Conservation (phyloP, 2,113 vertebrate genomes). For the Amazona guildingii region DNA sequence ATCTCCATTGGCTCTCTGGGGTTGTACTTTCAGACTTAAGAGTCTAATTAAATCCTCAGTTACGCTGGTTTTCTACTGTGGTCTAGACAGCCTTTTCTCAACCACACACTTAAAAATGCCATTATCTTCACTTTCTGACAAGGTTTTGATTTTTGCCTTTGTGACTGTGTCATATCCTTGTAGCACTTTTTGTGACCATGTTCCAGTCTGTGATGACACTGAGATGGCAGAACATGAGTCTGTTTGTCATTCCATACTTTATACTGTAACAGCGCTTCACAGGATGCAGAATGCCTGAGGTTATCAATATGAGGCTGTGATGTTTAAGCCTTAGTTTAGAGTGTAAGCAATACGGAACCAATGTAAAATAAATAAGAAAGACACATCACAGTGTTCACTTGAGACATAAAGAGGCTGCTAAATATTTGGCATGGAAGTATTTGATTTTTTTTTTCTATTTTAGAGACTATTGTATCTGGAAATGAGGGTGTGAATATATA, state of each 20-base stretch:
- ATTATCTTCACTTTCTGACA: not conserved
- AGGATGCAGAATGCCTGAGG: not conserved
- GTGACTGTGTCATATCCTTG: not conserved
- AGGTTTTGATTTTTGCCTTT: not conserved
- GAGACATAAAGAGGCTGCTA: not conserved
- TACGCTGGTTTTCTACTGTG: not conserved
- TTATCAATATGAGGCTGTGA: not conserved
- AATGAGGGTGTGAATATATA: not conserved
- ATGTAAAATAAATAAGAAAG: not conserved
- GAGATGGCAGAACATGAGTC: not conserved
- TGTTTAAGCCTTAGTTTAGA: not conserved
- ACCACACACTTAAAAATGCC: not conserved
- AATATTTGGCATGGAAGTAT: not conserved
- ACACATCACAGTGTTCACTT: not conserved
- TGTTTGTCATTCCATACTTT: not conserved
- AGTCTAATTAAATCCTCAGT: not conserved
- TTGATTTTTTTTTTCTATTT: not conserved
- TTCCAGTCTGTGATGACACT: not conserved
- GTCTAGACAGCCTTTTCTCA: not conserved
- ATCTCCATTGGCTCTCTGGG: not conserved
- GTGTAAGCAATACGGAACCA: not conserved
- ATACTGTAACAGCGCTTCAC: fast-evolving
- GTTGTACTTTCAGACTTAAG: not conserved
- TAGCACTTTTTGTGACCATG: not conserved
- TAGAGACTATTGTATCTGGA: not conserved